Conservation (phyloP, 2,797 vertebrate genomes). For the Trematomus bernacchii region DNA sequence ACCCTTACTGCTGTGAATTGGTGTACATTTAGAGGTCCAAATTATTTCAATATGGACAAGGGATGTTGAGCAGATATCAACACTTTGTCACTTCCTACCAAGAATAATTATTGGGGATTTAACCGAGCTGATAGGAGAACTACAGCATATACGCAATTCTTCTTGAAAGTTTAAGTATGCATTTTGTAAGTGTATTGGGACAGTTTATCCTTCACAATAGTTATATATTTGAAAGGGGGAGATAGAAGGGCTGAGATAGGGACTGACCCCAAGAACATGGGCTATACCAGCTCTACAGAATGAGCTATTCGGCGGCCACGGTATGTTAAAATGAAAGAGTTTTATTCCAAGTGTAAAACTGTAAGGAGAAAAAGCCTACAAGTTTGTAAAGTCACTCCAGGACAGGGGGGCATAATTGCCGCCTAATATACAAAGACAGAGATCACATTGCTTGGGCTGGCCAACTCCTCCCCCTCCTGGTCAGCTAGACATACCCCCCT, state of each 20-base stretch:
- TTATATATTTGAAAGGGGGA: no score
- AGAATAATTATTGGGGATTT: not conserved
- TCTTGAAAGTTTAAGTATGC: not conserved
- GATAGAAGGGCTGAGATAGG: no score
- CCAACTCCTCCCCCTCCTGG: conserved; percentile 68
- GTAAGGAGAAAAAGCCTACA: not conserved
- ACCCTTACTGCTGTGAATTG: no score
- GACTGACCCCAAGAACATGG: no score
- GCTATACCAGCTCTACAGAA: no score
- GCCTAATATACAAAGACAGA: conserved; percentile 73
- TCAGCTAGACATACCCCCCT: conserved; percentile 45
- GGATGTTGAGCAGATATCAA: not conserved
- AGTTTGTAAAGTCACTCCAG: conserved; percentile 4
- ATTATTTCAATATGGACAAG: not conserved
- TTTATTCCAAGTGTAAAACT: not conserved
- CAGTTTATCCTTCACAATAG: no score
- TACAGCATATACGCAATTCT: not conserved
- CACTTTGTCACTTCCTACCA: not conserved
- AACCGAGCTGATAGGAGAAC: not conserved
- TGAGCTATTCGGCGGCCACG: no score
- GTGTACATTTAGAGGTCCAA: not conserved
- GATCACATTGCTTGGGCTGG: conserved; percentile 76
- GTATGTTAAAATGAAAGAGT: not conserved
- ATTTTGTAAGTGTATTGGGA: no score
- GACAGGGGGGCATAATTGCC: conserved; percentile 66